Evolutionary conservation across 2,888 invertebrate species (phyloP).

Genomic region (Fissipunctia ypsillon): DNA sequence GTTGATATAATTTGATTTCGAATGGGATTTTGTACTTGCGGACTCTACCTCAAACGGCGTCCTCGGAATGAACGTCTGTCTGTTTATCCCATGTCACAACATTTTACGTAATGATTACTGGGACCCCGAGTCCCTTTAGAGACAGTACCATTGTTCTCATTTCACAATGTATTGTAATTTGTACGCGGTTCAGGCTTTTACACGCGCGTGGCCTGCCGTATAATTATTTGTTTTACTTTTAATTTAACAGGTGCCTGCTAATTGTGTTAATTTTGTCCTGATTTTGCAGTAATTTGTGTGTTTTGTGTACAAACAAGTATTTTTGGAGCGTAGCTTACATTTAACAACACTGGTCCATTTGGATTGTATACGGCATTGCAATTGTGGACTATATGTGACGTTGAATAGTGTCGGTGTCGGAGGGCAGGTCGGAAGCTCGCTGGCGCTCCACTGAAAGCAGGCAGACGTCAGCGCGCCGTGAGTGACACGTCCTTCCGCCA

Average conservation of each 20-base stretch:
- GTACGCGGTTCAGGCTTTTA: conserved; percentile 62
- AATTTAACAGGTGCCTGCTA: conserved; percentile 56
- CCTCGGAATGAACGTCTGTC: conserved; percentile 67
- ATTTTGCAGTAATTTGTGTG: conserved; percentile 43
- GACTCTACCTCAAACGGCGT: conserved; percentile 57
- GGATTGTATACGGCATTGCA: conserved; percentile 61
- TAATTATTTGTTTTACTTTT: conserved; percentile 57
- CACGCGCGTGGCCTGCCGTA: conserved; percentile 43
- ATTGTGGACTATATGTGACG: conserved; percentile 71
- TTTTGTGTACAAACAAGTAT: background rate
- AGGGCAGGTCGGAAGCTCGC: conserved; percentile 86
- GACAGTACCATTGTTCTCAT: conserved; percentile 69
- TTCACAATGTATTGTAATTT: conserved; percentile 67
- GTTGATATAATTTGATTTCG: conserved; percentile 62
- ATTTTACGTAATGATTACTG: conserved; percentile 74
- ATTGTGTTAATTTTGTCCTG: conserved; percentile 55
- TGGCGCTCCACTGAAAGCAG: conserved; percentile 84
- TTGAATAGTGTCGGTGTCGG: conserved; percentile 79
- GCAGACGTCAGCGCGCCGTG: conserved; percentile 82
- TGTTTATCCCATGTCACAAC: conserved; percentile 73
- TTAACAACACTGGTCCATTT: conserved; percentile 36
- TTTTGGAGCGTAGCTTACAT: conserved; percentile 14
- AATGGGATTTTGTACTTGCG: conserved; percentile 56
- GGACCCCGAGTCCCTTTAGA: conserved; percentile 69
- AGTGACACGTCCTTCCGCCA: conserved; percentile 89